A percentile compares a stretch with the other conserved stretches of the same genome.
These are phyloP conservation scores for Zosterops japonicus DNA, from an alignment of 2,113 vertebrate genomes.

Conservation along the genomic window DNA sequence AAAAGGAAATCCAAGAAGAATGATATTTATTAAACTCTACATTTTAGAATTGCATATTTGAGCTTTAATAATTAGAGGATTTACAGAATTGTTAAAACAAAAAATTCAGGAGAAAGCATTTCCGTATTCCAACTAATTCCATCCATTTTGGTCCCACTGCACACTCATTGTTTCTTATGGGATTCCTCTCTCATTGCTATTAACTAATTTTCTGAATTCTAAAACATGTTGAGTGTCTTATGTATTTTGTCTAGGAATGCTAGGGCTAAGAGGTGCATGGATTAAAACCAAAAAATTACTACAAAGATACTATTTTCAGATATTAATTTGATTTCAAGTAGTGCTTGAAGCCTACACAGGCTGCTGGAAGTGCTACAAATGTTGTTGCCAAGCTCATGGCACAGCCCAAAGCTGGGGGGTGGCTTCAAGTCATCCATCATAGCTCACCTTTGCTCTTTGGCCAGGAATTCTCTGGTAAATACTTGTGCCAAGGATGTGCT, in stretches of 20 bases:
- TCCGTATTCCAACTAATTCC: background rate
- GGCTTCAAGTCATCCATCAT: background rate
- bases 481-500: background rate
- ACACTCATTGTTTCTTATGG: rapidly evolving
- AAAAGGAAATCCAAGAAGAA: background rate
- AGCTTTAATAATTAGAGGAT: background rate
- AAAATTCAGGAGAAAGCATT: background rate
- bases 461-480: background rate
- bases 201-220: background rate
- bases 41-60: background rate
- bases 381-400: background rate
- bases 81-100: background rate
- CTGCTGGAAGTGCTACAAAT: background rate
- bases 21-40: background rate
- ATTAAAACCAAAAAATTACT: background rate
- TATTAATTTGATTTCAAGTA: background rate
- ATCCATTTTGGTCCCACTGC: background rate
- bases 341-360: background rate
- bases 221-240: background rate
- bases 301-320: background rate
- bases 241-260: background rate
- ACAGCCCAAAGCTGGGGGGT: background rate
- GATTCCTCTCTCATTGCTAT: background rate
- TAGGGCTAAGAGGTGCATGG: background rate
- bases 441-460: background rate